A percentile compares a stretch with the other conserved stretches of the same genome.
Evolutionary conservation across 2,113 vertebrate species (phyloP).

Genomic region (mouse (Mus musculus)): GRCm39 chrX:149253001-149253500

Average conservation of each 20-base stretch:
- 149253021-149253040: not conserved
- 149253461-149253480: not conserved
- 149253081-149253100: not conserved
- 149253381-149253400: not conserved
- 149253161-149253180: too few species aligned
- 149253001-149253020: not conserved
- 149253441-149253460: not conserved
- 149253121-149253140: not conserved
- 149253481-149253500: not conserved
- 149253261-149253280: too few species aligned
- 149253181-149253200: not conserved
- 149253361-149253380: not conserved
- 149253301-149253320: too few species aligned
- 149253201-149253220: not conserved
- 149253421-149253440: not conserved
- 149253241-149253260: too few species aligned
- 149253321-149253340: too few species aligned
- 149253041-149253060: not conserved
- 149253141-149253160: not conserved
- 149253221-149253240: not conserved
- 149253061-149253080: not conserved
- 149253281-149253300: too few species aligned
- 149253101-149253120: not conserved
- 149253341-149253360: not conserved
- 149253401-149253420: not conserved